phyloP scores from a whole-genome alignment of 2,888 invertebrate species.

The Acanthopleura granulata region DNA sequence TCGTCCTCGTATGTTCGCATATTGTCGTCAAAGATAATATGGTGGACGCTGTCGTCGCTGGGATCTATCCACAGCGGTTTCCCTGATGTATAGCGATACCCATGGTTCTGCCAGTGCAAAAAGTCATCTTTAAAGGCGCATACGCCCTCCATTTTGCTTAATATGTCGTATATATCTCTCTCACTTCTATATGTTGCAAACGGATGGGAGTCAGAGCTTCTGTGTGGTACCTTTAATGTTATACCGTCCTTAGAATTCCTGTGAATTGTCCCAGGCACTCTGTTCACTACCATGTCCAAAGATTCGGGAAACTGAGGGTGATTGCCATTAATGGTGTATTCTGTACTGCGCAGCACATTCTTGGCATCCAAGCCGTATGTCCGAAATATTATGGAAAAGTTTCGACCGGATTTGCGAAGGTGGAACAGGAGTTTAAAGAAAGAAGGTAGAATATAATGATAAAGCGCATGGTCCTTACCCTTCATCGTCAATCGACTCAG shows the following conservation, averaged over 20 bases:
- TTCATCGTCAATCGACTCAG: constrained; percentile 49
- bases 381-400: constrained; percentile 63
- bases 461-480: constrained; percentile 54
- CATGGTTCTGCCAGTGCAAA: constrained; percentile 58
- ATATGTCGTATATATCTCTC: constrained; percentile 56
- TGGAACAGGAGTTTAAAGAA: constrained; percentile 60
- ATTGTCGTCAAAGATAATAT: constrained; percentile 69
- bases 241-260: constrained; percentile 39
- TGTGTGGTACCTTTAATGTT: constrained; percentile 30
- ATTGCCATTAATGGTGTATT: constrained; percentile 50
- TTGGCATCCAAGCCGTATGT: constrained; percentile 66
- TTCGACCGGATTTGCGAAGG: constrained; percentile 49
- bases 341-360: constrained; percentile 57
- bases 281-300: constrained; percentile 46
- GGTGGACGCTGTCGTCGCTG: constrained; percentile 54
- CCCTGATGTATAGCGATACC: constrained; percentile 56
- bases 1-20: constrained; percentile 63
- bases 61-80: constrained; percentile 67
- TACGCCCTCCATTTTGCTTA: constrained; percentile 54
- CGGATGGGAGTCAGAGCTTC: constrained; percentile 15
- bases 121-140: constrained; percentile 66
- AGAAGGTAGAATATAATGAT: constrained; percentile 67
- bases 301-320: constrained; percentile 58
- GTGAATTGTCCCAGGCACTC: constrained; percentile 47
- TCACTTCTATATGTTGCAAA: constrained; percentile 38